Percentiles rank a stretch among this genome's conserved stretches.
Conservation (phyloP, 2,888 invertebrate species). For the Yponomeuta malinellus region DNA sequence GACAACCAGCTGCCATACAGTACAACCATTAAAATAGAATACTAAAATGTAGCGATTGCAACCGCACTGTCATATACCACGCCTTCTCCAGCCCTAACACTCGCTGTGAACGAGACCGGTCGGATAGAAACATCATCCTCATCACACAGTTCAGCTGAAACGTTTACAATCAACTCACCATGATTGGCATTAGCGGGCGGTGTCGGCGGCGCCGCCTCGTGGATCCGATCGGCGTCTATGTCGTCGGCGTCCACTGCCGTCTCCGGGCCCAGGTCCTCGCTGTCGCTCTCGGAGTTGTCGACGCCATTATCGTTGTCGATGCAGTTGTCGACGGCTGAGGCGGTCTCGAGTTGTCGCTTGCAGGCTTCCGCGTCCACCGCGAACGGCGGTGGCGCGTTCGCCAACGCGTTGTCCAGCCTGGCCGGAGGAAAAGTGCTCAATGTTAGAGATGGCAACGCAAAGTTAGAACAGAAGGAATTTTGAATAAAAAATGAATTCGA, state of each 20-base stretch:
- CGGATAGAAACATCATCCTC: too few species aligned
- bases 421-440: not conserved
- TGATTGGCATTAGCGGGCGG: constrained; percentile 65
- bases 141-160: too few species aligned
- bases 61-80: too few species aligned
- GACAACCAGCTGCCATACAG: too few species aligned
- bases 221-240: constrained; percentile 44
- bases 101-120: too few species aligned
- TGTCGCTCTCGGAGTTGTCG: constrained; percentile 72
- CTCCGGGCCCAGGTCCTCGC: constrained; percentile 84
- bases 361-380: constrained; percentile 58
- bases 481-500: too few species aligned
- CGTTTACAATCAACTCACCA: not conserved
- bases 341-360: constrained; percentile 43
- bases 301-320: constrained; percentile 58
- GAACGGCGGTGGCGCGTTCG: constrained; percentile 61
- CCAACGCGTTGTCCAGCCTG: constrained; percentile 71
- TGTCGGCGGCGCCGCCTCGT: constrained; percentile 71
- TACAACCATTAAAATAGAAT: too few species aligned
- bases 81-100: too few species aligned
- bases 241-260: constrained; percentile 84
- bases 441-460: constrained; percentile 12
- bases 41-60: too few species aligned
- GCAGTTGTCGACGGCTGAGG: constrained; percentile 42
- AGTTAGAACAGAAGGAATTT: not conserved